Evolutionary conservation across 2,113 vertebrate species (phyloP).

Genomic region (Columbina picui): DNA sequence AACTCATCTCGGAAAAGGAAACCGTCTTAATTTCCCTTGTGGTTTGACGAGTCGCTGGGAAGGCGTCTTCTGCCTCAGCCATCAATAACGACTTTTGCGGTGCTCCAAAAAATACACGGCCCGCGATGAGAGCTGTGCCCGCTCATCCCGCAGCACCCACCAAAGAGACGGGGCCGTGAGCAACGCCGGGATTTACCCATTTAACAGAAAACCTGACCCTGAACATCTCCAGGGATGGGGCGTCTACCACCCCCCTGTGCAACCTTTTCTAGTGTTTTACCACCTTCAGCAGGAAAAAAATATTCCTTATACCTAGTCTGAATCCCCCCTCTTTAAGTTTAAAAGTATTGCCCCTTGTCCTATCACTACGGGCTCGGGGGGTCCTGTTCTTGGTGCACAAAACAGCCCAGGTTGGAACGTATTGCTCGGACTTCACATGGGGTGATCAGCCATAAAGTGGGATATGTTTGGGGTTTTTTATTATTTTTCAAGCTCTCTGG

Average conservation of each 20-base stretch:
- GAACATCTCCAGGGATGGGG: background rate
- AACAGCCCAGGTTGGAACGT: background rate
- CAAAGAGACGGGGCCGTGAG: accelerated
- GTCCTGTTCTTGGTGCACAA: background rate
- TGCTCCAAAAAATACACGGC: background rate
- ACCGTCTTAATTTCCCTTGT: slow-evolving; percentile 67
- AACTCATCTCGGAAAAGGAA: slow-evolving; percentile 60
- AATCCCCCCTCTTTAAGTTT: no score
- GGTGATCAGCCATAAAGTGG: slow-evolving; percentile 26
- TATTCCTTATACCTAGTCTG: background rate
- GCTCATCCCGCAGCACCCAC: background rate
- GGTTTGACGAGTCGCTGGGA: slow-evolving; percentile 54
- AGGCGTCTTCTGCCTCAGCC: slow-evolving; percentile 52
- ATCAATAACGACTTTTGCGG: slow-evolving; percentile 47
- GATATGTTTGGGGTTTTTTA: background rate
- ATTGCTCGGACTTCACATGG: slow-evolving; percentile 16
- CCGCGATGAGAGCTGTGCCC: background rate
- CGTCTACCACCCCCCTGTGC: background rate
- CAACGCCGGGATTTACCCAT: accelerated
- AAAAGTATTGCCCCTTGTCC: background rate
- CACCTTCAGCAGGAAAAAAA: background rate
- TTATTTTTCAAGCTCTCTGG: slow-evolving; percentile 27
- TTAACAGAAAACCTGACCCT: background rate
- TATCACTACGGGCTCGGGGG: accelerated
- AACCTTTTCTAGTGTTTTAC: background rate